Percentiles rank a stretch among this genome's conserved stretches.
These are phyloP conservation scores for Hippopotamyrus pictus DNA, from an alignment of 2,797 vertebrate genomes.

Conservation along the genomic window DNA sequence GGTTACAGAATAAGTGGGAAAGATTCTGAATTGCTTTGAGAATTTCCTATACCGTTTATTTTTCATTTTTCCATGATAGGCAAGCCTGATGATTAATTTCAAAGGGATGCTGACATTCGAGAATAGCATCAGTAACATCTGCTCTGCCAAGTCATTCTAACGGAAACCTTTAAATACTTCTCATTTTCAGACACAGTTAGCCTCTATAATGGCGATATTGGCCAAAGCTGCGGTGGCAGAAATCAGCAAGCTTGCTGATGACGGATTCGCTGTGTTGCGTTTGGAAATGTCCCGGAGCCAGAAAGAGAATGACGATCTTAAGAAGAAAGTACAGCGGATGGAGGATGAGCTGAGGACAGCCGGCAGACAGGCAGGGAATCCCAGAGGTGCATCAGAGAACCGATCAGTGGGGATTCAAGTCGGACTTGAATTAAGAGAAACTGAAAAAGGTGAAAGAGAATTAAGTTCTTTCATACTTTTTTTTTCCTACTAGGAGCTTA, in stretches of 20 bases:
- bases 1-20: neutral
- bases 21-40: neutral
- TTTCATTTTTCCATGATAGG: neutral
- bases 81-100: neutral
- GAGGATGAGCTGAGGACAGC: conserved; percentile 21
- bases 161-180: neutral
- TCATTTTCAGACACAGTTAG: conserved; percentile 31
- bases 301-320: conserved; percentile 32
- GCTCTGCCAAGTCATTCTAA: neutral
- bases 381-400: neutral
- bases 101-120: neutral
- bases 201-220: conserved; percentile 32
- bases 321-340: conserved; percentile 17
- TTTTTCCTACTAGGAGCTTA: neutral
- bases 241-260: conserved; percentile 31
- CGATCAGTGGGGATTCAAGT: conserved; percentile 21
- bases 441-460: neutral
- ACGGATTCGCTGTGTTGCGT: conserved; percentile 28
- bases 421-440: neutral
- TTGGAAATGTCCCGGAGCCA: conserved; percentile 30
- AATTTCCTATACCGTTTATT: neutral
- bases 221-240: conserved; percentile 30
- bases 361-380: neutral
- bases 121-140: neutral
- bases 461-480: neutral